Evolutionary conservation across 2,888 invertebrate genomes (phyloP), one percentile per base, ranked within the genome.

Genomic region (Allygus modestus): DNA sequence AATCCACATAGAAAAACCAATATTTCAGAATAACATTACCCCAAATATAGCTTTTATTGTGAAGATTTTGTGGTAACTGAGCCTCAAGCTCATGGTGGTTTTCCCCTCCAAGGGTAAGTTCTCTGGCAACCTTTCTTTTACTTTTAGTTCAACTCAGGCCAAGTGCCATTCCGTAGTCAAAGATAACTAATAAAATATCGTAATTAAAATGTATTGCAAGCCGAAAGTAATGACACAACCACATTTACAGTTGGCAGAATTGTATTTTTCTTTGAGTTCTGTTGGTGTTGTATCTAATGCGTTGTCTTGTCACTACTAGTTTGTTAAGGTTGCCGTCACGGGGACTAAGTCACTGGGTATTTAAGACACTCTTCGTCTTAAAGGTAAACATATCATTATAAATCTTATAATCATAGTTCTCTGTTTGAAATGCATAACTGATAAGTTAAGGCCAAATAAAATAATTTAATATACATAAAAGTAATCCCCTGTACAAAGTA

Each of bases 271-370:
- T 82, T 84, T 82, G 82, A 83, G 46, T 83, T 83, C 83, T 83
- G 82, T 85, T 85, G 85, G 85, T 85, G 85, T 85, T 85, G 85
- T 85, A 85, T 82, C 85, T 85, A 85, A 85, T 85, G 73, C 79
- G 33, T 85, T 84, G 82, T 85, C 82, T 82, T 85, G 69, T 85
- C 83, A 85, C 85, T 79, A 83, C 82, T 83, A 85, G 85, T 85
- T 85, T 85, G 79, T 82, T 69, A 85, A 85, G 75, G 85, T 82
- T 85, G 85, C 83, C 79, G 79, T 73, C 83, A 75, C 83, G 37
- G 83, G 83, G 75, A 71, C 83, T 73, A 83, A 75, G 83, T 83
- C 73, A 83, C 83, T 83, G 83, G 83, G 83, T 83, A 58, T 83
- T 83, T 83, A 83, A 79, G 79, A 58, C 79, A 33, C 79, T 58